Conservation (phyloP, 2,797 vertebrate genomes). For the Aselliscus stoliczkanus region DNA sequence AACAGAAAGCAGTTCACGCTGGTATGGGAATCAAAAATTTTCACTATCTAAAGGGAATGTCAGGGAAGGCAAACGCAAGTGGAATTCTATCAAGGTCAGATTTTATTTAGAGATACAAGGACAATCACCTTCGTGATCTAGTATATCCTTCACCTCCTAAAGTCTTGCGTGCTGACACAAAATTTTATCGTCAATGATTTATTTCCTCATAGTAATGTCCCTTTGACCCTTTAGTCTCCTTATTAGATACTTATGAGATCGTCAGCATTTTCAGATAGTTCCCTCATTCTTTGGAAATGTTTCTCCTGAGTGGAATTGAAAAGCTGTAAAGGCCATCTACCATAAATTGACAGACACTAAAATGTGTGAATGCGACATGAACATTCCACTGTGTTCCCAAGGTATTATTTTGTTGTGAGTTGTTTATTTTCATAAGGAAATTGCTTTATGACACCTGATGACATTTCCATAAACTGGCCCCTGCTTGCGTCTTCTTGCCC, state of each 20-base stretch:
- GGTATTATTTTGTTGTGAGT: not conserved
- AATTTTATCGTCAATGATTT: not conserved
- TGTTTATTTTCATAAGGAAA: not conserved
- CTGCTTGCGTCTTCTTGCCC: not conserved
- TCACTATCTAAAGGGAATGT: not conserved
- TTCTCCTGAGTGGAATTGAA: not conserved
- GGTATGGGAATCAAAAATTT: not conserved
- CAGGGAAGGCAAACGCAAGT: not conserved
- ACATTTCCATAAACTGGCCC: not conserved
- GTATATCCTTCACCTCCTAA: not conserved
- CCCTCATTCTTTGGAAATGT: not conserved
- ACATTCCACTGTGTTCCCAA: not conserved
- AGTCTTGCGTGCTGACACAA: not conserved
- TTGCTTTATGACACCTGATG: not conserved
- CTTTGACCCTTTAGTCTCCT: not conserved
- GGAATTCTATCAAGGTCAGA: not conserved
- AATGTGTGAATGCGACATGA: not conserved
- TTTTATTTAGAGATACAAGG: not conserved
- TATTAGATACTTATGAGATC: not conserved
- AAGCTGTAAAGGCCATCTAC: not conserved
- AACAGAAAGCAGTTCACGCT: not conserved
- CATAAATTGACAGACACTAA: not conserved
- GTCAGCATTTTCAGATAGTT: not conserved
- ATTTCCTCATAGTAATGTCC: not conserved
- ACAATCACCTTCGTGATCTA: not conserved